These are phyloP conservation scores for Galerucella nymphaeae DNA, from an alignment of 2,888 invertebrate species.

Conservation along the genomic window DNA sequence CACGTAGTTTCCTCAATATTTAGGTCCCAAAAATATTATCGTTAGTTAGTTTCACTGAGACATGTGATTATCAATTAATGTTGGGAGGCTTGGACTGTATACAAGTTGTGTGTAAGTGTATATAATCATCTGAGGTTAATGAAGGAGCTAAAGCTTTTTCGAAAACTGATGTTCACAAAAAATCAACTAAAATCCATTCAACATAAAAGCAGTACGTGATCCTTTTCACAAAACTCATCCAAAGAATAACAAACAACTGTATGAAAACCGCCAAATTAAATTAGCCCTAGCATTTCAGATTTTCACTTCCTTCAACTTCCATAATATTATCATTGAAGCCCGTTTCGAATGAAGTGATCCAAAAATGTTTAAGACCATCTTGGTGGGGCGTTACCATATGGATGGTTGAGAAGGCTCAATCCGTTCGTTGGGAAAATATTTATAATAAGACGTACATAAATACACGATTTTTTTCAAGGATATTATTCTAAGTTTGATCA, in stretches of 20 bases:
- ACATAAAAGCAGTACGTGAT: too few relatives aligned
- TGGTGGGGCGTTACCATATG: slow-evolving; percentile 12
- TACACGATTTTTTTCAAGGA: not conserved
- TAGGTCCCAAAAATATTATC: not conserved
- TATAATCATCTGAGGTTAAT: too few relatives aligned
- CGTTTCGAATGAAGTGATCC: slow-evolving; percentile 49
- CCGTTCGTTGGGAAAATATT: not conserved
- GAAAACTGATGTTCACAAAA: too few relatives aligned
- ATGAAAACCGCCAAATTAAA: not conserved
- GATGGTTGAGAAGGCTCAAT: not conserved
- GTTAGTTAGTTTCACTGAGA: too few relatives aligned
- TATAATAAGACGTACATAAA: not conserved
- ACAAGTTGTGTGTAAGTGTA: too few relatives aligned
- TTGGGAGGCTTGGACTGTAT: too few relatives aligned
- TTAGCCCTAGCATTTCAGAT: slow-evolving; percentile 12
- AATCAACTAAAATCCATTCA: too few relatives aligned
- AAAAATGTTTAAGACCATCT: slow-evolving; percentile 34
- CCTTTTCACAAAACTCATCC: too few relatives aligned
- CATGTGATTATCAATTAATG: too few relatives aligned
- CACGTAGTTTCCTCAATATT: slow-evolving; percentile 17
- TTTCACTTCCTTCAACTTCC: slow-evolving; percentile 41
- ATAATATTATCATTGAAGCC: slow-evolving; percentile 44
- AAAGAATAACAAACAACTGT: not conserved
- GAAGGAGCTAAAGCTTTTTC: too few relatives aligned
- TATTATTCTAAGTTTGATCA: not conserved